Conservation (phyloP, 2,113 vertebrate species). For the Platichthys flesus region DNA sequence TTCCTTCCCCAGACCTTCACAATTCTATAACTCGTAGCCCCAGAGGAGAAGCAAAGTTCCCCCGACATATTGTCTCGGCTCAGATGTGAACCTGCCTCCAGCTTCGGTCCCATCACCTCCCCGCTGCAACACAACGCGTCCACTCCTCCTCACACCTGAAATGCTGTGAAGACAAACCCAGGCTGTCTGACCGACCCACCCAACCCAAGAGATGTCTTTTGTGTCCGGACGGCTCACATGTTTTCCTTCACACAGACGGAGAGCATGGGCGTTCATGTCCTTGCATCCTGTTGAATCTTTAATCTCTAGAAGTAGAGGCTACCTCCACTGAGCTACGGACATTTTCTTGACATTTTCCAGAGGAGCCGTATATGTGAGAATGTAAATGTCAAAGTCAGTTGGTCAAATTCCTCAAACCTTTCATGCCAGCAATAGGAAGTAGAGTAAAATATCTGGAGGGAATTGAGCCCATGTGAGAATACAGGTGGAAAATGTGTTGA, state of each 20-base stretch:
- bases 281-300: neutral
- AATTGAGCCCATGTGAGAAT: too few species aligned
- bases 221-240: slow-evolving; percentile 68
- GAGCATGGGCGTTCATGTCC: slow-evolving; percentile 7
- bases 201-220: slow-evolving; percentile 24
- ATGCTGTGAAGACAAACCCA: slow-evolving; percentile 21
- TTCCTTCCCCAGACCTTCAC: slow-evolving; percentile 51
- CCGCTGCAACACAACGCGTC: slow-evolving; percentile 8
- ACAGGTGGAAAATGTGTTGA: too few species aligned
- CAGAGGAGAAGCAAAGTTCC: slow-evolving; percentile 38
- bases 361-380: too few species aligned
- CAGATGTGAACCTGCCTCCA: slow-evolving; percentile 59
- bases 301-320: neutral
- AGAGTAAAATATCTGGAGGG: too few species aligned
- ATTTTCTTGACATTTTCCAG: too few species aligned
- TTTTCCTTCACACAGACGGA: slow-evolving; percentile 62
- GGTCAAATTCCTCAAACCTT: too few species aligned
- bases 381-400: too few species aligned
- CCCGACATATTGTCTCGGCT: slow-evolving; percentile 52
- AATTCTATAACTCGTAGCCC: slow-evolving; percentile 41
- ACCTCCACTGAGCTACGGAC: too few species aligned
- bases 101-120: slow-evolving; percentile 43
- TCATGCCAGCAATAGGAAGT: too few species aligned
- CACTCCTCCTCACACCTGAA: slow-evolving; percentile 39
- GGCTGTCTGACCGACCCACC: neutral